Evolutionary conservation across 2,888 invertebrate species (phyloP).

Genomic region (Melanostoma scalare): DNA sequence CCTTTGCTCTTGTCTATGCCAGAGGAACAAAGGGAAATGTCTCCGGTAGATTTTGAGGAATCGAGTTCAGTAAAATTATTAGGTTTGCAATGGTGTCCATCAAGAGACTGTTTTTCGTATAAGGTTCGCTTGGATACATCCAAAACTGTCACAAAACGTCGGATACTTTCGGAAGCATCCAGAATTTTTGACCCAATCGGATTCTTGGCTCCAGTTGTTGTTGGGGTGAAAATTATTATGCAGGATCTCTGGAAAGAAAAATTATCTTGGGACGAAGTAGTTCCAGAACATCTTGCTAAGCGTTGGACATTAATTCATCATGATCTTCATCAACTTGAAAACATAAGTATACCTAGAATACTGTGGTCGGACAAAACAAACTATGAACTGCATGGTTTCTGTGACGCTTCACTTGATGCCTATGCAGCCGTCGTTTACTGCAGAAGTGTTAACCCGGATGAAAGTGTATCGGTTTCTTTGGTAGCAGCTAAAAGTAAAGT

Average conservation of each 20-base stretch:
- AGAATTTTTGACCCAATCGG: conserved; percentile 16
- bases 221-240: conserved; percentile 24
- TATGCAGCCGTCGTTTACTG: conserved; percentile 32
- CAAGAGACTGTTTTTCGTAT: no score
- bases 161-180: conserved; percentile 26
- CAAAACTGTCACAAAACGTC: no score
- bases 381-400: conserved; percentile 39
- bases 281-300: background rate
- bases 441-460: conserved; percentile 10
- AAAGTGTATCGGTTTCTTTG: conserved; percentile 1
- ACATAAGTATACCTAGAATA: conserved; percentile 5
- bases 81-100: no score
- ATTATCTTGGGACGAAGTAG: conserved; percentile 24
- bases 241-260: conserved; percentile 29
- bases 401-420: conserved; percentile 39
- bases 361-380: background rate
- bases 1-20: no score
- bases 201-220: conserved; percentile 10
- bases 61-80: no score
- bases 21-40: no score
- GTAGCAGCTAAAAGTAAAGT: conserved; percentile 38
- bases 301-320: conserved; percentile 25
- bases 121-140: no score
- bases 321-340: conserved; percentile 13
- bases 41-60: no score